Evolutionary conservation across 2,797 vertebrate species (phyloP).

Genomic region (Avahi laniger): DNA sequence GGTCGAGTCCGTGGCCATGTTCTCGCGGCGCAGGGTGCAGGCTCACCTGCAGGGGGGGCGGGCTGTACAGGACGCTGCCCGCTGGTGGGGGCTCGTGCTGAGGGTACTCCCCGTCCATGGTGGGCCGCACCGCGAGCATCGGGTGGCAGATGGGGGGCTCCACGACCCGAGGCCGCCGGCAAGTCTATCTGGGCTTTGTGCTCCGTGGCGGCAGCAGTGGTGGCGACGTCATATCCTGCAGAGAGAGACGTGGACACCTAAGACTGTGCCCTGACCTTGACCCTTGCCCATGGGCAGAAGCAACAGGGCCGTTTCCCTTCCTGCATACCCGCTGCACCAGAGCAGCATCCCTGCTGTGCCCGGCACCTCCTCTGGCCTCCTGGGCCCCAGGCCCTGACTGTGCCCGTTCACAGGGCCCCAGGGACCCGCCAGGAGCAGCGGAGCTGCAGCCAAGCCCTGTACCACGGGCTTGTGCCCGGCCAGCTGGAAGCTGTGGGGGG

Average conservation of each 20-base stretch:
- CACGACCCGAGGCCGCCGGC: neutral
- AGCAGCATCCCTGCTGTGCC: too few species aligned
- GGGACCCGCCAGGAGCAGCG: rapidly evolving
- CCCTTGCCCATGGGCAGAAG: neutral
- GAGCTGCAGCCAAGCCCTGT: too few species aligned
- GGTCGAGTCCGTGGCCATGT: neutral
- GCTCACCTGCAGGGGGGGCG: slow-evolving; percentile 69
- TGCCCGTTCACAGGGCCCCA: neutral
- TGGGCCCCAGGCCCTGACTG: neutral
- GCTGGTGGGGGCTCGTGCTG: slow-evolving; percentile 81
- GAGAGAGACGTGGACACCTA: neutral
- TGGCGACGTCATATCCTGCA: slow-evolving; percentile 74
- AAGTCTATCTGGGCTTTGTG: slow-evolving; percentile 78
- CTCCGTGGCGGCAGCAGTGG: neutral
- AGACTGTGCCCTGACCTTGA: neutral
- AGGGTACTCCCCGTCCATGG: slow-evolving; percentile 93
- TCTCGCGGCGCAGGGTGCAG: rapidly evolving
- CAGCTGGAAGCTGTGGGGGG: rapidly evolving
- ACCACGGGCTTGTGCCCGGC: neutral
- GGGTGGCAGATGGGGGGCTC: slow-evolving; percentile 69
- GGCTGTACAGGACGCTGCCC: slow-evolving; percentile 71
- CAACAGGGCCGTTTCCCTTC: neutral
- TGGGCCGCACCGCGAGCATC: slow-evolving; percentile 89
- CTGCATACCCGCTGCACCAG: neutral
- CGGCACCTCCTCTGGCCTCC: neutral